phyloP scores from a whole-genome alignment of 1,140 invertebrate species.

The Atta texana region DNA sequence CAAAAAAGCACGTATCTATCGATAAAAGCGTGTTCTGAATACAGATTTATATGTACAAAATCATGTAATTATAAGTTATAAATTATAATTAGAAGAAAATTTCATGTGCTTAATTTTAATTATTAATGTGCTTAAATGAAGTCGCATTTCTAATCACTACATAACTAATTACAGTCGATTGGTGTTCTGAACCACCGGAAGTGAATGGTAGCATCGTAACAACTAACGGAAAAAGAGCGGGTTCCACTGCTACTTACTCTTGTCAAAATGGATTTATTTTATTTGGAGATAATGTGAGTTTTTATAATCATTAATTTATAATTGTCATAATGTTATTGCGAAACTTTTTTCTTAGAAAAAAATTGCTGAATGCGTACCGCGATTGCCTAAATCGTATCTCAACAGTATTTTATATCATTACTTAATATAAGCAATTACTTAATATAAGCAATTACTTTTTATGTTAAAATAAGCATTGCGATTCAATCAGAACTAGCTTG shows the following conservation, averaged over 20 bases:
- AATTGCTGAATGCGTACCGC: too few species aligned
- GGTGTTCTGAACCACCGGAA: constrained; percentile 93
- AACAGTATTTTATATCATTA: too few species aligned
- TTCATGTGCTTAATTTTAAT: too few species aligned
- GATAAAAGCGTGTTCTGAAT: too few species aligned
- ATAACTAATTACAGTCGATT: constrained; percentile 88
- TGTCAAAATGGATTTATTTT: constrained; percentile 95
- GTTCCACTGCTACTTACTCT: constrained; percentile 92
- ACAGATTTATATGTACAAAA: not conserved
- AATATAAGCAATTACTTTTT: too few species aligned
- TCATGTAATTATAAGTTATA: not conserved
- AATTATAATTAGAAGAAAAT: constrained; percentile 22
- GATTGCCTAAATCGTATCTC: too few species aligned
- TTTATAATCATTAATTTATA: not conserved
- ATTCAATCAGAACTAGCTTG: too few species aligned
- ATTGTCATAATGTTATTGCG: not conserved
- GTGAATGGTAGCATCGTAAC: constrained; percentile 91
- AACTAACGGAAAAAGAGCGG: constrained; percentile 90
- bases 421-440: too few species aligned
- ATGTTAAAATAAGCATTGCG: too few species aligned
- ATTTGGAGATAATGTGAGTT: constrained; percentile 91
- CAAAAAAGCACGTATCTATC: too few species aligned
- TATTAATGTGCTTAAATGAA: constrained; percentile 8
- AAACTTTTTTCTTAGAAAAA: not conserved
- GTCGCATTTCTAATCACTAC: constrained; percentile 21